Evolutionary conservation across 2,888 invertebrate genomes (phyloP).

Genomic region (Leucoma salicis): DNA sequence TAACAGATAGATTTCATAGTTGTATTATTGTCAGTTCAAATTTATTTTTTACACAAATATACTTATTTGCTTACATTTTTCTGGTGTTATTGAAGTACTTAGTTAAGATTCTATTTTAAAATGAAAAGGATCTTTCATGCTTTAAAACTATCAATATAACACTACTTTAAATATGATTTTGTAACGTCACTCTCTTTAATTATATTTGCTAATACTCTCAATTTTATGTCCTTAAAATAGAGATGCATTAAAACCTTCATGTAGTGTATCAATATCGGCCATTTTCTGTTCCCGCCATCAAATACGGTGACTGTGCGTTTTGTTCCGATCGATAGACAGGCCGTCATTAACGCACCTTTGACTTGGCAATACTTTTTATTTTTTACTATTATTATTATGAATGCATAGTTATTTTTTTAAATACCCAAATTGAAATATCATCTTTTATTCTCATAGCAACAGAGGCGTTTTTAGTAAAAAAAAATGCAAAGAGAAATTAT

Average conservation of each 20-base stretch:
- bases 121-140: too few species aligned
- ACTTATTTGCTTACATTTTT: too few species aligned
- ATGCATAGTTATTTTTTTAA: slow-evolving; percentile 7
- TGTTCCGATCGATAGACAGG: slow-evolving; percentile 48
- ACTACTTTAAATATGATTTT: too few species aligned
- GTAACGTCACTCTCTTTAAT: too few species aligned
- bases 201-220: slow-evolving; percentile 1
- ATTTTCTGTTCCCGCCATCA: slow-evolving; percentile 57
- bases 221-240: slow-evolving; percentile 7
- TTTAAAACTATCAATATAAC: too few species aligned
- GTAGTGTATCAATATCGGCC: slow-evolving; percentile 35
- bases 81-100: too few species aligned
- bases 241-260: slow-evolving; percentile 13
- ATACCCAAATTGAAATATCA: slow-evolving; percentile 7
- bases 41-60: too few species aligned
- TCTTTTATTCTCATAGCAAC: not conserved
- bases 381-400: slow-evolving; percentile 1
- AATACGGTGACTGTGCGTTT: slow-evolving; percentile 65
- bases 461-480: not conserved
- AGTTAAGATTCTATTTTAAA: too few species aligned
- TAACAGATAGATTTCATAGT: too few species aligned
- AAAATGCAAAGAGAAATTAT: not conserved
- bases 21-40: too few species aligned
- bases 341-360: slow-evolving; percentile 47
- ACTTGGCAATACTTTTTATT: slow-evolving; percentile 10